phyloP scores from a whole-genome alignment of 2,113 vertebrate genomes.

The Sylvia atricapilla region DNA sequence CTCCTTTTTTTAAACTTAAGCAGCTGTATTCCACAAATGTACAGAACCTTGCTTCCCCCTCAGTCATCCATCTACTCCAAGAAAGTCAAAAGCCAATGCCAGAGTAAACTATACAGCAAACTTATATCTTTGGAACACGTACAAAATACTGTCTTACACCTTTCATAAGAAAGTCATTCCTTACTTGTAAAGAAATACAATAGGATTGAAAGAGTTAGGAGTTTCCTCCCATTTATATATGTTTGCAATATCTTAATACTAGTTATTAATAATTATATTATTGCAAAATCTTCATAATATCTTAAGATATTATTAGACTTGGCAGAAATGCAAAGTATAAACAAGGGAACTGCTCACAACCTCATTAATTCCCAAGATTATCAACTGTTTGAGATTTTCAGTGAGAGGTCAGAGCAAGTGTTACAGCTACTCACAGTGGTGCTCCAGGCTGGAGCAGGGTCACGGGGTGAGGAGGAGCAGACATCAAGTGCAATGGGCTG shows the following conservation, averaged over 20 bases:
- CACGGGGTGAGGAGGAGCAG: neutral
- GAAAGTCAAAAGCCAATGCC: neutral
- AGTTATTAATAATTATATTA: neutral
- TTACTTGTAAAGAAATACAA: neutral
- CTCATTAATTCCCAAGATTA: neutral
- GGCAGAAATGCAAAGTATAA: neutral
- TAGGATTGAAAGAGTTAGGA: neutral
- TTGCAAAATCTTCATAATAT: neutral
- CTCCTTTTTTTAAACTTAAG: neutral
- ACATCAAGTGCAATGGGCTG: neutral
- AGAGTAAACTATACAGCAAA: neutral
- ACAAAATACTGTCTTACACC: neutral
- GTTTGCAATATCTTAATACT: neutral
- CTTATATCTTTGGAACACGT: neutral
- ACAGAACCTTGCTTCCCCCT: neutral
- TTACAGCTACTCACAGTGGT: neutral
- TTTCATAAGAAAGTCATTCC: neutral
- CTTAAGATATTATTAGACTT: neutral
- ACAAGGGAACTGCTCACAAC: neutral
- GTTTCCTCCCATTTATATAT: neutral
- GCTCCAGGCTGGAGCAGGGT: neutral
- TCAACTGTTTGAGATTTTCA: neutral
- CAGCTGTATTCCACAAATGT: neutral
- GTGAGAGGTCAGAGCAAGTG: neutral
- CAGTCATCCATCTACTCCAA: neutral